These are phyloP conservation scores for Pogoniulus pusillus DNA, from an alignment of 2,797 vertebrate genomes.

Conservation along the genomic window DNA sequence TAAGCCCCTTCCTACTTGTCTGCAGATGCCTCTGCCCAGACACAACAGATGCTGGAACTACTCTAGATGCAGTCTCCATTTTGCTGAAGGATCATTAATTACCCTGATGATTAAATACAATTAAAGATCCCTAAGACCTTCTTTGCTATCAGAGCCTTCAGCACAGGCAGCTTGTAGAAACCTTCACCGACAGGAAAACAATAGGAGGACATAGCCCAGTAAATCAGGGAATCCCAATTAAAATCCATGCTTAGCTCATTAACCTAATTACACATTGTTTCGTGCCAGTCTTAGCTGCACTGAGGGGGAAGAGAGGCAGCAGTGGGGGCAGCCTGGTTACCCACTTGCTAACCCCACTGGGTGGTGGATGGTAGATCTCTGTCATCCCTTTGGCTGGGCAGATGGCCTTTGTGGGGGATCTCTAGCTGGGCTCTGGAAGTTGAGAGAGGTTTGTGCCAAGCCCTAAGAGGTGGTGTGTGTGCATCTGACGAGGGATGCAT, in stretches of 20 bases:
- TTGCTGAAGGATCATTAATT: slow-evolving; percentile 76
- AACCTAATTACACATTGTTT: slow-evolving; percentile 73
- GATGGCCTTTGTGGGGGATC: neutral
- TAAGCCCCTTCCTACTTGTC: neutral
- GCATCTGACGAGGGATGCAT: neutral
- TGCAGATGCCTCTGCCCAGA: slow-evolving; percentile 40
- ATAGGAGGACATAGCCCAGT: slow-evolving; percentile 49
- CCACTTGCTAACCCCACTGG: neutral
- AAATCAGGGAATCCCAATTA: slow-evolving; percentile 72
- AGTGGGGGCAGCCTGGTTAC: neutral
- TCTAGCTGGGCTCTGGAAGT: neutral
- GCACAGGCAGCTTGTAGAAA: slow-evolving; percentile 52
- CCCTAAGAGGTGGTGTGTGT: accelerated
- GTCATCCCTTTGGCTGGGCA: slow-evolving; percentile 6
- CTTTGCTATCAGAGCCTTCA: slow-evolving; percentile 69
- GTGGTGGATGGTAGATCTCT: neutral
- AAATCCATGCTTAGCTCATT: slow-evolving; percentile 65
- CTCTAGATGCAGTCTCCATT: slow-evolving; percentile 64
- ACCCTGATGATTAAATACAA: slow-evolving; percentile 76
- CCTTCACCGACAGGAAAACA: slow-evolving; percentile 60
- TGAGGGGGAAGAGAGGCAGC: slow-evolving; percentile 1
- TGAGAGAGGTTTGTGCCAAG: neutral
- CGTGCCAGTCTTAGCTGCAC: neutral
- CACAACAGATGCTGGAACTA: slow-evolving; percentile 49
- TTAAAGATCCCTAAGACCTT: slow-evolving; percentile 73